Evolutionary conservation across 2,113 vertebrate genomes (phyloP), one percentile per base, ranked within the genome.

Genomic region (Meles meles): DNA sequence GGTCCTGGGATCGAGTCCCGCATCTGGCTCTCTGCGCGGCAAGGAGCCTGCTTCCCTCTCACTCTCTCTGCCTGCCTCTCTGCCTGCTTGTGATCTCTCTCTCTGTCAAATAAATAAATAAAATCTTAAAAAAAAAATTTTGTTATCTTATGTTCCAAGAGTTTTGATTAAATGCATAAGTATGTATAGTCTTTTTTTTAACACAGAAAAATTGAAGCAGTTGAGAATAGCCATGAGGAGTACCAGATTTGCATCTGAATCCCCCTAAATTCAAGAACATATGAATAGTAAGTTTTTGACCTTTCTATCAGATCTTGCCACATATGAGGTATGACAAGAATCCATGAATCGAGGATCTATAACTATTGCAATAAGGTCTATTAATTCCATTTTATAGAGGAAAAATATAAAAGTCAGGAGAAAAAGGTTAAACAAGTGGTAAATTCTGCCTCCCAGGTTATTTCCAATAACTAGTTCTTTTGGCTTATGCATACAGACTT

Each of bases 381-480:
- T 55, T 71, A 88, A 92, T 47, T 94, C 31, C 21, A 71, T 65
- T 92, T 96, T 44, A 55, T 3, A 92, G 25, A 93, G 55, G n/a
- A 74, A 88, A 96, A 95, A 61, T 47, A 67, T 88, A 95, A 90
- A 91, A 93, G n/a, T 85, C 18, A 92, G 95, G 96, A 93, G 49
- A 25, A 92, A 85, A 97, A 81, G 39, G 6, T 90, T 65, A 96
- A 96, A 69, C n/a, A 83, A 93, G 29, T 52, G 31, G 29, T 61
- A 31, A 96, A 74, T 42, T 25, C 72, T 49, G 14, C 82, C 44
- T 82, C 49, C 34, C 27, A 37, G 47, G 88, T 96, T 94, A 49
- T 93, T 97, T 93, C 96, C 84, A 81, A 69, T 65, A 82, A n/a
- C 39, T n/a, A 2, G 61, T 49, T 42, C n/a, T 72, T 94, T 83